These are phyloP conservation scores for Rhamphomyia laevipes DNA, from an alignment of 2,888 invertebrate species.

Conservation along the genomic window DNA sequence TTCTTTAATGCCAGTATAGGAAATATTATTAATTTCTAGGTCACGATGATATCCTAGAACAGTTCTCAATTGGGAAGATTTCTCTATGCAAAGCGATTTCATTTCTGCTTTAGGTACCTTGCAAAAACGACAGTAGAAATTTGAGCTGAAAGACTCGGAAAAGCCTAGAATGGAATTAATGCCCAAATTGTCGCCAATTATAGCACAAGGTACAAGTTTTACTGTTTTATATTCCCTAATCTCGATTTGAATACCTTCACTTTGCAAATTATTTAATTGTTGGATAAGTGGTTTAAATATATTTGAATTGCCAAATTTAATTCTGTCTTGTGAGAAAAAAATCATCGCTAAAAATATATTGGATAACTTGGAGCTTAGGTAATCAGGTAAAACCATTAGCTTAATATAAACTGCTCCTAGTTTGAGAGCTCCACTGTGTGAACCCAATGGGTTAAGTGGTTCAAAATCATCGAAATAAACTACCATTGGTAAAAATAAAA, in stretches of 20 bases:
- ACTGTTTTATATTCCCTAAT: slow-evolving; percentile 4
- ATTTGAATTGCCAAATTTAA: slow-evolving; percentile 10
- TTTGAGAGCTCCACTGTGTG: too few relatives aligned
- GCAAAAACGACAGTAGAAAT: slow-evolving; percentile 12
- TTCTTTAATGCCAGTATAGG: slow-evolving; percentile 7
- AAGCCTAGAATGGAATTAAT: slow-evolving; percentile 12
- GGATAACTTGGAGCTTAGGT: slow-evolving; percentile 10
- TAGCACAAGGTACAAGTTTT: slow-evolving; percentile 7
- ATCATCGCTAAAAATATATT: slow-evolving; percentile 11
- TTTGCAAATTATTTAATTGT: slow-evolving; percentile 8
- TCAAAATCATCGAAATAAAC: slow-evolving; percentile 12
- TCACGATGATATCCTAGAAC: not conserved
- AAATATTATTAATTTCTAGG: slow-evolving; percentile 6
- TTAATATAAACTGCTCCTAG: slow-evolving; percentile 2
- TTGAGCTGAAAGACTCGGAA: slow-evolving; percentile 11
- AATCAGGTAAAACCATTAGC: slow-evolving; percentile 9
- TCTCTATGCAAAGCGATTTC: not conserved
- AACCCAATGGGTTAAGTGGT: slow-evolving; percentile 10
- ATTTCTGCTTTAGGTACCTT: slow-evolving; percentile 8
- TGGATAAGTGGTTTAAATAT: slow-evolving; percentile 9
- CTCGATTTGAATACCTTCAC: slow-evolving; percentile 8
- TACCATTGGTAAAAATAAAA: slow-evolving; percentile 7
- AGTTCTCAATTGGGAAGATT: slow-evolving; percentile 1
- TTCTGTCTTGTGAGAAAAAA: slow-evolving; percentile 10
- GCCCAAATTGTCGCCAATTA: slow-evolving; percentile 13